Evolutionary conservation across 2,888 invertebrate species (phyloP), one percentile per base, ranked within the genome.

Genomic region (Caenorhabditis virilis): DNA sequence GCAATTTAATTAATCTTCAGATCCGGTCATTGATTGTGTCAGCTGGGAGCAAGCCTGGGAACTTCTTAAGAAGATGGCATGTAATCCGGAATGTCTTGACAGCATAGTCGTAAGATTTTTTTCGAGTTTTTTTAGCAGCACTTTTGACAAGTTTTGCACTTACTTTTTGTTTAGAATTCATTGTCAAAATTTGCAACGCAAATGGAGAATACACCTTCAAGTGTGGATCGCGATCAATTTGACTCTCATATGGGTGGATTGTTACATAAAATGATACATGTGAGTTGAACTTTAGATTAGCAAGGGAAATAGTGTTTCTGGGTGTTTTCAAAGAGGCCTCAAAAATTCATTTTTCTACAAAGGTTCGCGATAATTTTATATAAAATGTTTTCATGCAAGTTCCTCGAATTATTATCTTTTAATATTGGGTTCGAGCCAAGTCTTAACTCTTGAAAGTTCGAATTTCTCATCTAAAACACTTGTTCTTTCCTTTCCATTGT

Each of bases 61-160:
- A 56, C 85, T 87, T 11, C 83, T 88, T 55, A 85, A 85, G 71
- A 85, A 86, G 70, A 86, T 88, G 84, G 87, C 87, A 7, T 80
- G 83, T 55, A 88, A 88, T 77, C 85, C 86, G 42, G 88, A 88
- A 81, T 88, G 88, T 74, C 82, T 88, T 33, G 85, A 86, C n/a
- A 84, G 85, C 33, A 84, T 88, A 54, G 83, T 87, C 61, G 84
- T 85, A 27, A 52, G 68, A 35, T 23, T 22, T 23, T 22, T 7
- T 27, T 33, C 27, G 23, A 33, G 15, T 43, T 25, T 23, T 26
- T 25, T 23, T 11, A 9, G 4, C 5, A 16, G 36, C 7, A 9
- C 13, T 30, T 30, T 30, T 30, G 7, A 30, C 6, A 30, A 20
- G 22, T n/a, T 30, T 7, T 49, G 20, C 7, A 38, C 16, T 6